phyloP scores from a whole-genome alignment of 64 coral and sea anemone species.

The Catalaphyllia jardinei region DNA sequence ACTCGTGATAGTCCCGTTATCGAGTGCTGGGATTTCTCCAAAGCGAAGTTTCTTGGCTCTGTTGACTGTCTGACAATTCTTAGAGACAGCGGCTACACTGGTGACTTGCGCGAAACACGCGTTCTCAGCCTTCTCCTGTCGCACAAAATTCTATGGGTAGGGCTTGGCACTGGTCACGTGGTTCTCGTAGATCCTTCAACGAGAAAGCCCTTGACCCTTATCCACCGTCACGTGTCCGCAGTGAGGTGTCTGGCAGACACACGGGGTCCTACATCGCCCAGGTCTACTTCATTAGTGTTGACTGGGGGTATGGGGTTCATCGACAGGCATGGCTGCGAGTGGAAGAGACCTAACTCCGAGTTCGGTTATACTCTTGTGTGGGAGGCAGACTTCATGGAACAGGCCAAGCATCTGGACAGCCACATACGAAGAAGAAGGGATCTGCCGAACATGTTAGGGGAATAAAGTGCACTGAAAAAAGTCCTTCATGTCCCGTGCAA shows the following conservation, averaged over 20 bases:
- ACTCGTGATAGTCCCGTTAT: conserved; percentile 68
- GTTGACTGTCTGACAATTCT: conserved; percentile 69
- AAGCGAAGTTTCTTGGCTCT: conserved; percentile 51
- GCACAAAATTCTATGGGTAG: conserved; percentile 73
- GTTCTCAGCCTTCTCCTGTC: conserved; percentile 80
- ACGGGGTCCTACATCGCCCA: conserved; percentile 29
- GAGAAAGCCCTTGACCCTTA: conserved; percentile 51
- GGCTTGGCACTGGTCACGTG: conserved; percentile 88
- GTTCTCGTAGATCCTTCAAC: conserved; percentile 75
- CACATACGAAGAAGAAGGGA: conserved; percentile 21
- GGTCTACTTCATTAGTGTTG: conserved; percentile 62
- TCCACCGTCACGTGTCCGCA: conserved; percentile 81
- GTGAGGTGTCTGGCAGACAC: conserved; percentile 76
- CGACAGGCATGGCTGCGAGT: conserved; percentile 52
- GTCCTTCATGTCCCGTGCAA: too few species aligned
- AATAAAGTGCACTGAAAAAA: neutral
- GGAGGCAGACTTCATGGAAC: conserved; percentile 78
- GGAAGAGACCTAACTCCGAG: conserved; percentile 47
- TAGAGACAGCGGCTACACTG: conserved; percentile 10
- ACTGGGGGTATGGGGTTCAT: conserved; percentile 89
- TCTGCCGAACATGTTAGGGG: neutral
- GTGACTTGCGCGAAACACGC: conserved; percentile 65
- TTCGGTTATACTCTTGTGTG: conserved; percentile 80
- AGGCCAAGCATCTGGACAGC: conserved; percentile 38
- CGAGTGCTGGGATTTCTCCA: conserved; percentile 77